Base-by-base conservation (phyloP, 2,888 invertebrate species). In the Ischnus inquisitorius region DNA sequence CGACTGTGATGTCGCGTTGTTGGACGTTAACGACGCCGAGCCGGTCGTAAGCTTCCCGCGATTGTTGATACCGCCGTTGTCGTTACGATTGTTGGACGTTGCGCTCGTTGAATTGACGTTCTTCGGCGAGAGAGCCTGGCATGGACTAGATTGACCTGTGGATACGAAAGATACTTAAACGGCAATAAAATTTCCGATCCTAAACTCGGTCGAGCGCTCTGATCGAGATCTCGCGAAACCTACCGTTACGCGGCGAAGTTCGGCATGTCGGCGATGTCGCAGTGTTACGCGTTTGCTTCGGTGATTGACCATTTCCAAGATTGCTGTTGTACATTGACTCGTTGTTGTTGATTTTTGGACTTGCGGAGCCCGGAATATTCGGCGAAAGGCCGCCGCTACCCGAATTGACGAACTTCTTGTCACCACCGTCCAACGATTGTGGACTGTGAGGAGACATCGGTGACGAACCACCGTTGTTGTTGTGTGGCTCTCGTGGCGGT, bases 401-500 rank as follows among this genome's bases (percentile, higher is more conserved):
- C 12, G 81, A 72, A 68, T 80, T 87, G 6, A 69, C 79, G 68
- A 88, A 84, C 77, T 89, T 90, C 72, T 89, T 89, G 69, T 90
- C 90, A n/a, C 87, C 86, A 5, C 87, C 86, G 74, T 90, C 92
- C 68, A 87, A 79, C 69, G 89, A 88, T 48, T 90, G 92, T 4
- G 90, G 90, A 81, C 90, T 90, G 54, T 91, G 90, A 60, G 92
- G 91, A 71, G 90, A 90, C 41, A 91, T 80, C 39, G 91, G 87
- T 72, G 86, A 85, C 1, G 85, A 57, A 16, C 85, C 85, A 46
- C 83, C 80, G 69, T 81, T 84, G 86, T 91, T 89, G 85, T 92
- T 92, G 82, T 92, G 91, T 14, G 94, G 94, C 88, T 94, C 94
- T 75, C 95, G 93, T 25, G 95, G 95, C 48, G 95, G 95, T 67